A percentile compares a stretch with the other conserved stretches of the same genome.
phyloP scores from a whole-genome alignment of 2,113 vertebrate species.

The Mustela nigripes region DNA sequence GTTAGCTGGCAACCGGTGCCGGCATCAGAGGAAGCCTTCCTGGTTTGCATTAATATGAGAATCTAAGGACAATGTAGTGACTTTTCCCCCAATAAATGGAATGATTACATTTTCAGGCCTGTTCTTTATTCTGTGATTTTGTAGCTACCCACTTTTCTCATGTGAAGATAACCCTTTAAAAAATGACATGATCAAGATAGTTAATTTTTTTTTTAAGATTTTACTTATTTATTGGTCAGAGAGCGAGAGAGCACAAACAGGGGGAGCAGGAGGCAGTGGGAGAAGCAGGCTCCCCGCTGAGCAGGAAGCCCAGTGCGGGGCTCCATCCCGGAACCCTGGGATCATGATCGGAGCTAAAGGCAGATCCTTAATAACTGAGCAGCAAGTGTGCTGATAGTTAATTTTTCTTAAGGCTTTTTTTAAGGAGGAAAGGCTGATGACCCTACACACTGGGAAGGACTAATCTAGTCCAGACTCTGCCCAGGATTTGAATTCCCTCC shows the following conservation, averaged over 20 bases:
- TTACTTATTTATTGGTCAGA: background rate
- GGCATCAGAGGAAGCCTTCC: background rate
- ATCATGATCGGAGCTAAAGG: background rate
- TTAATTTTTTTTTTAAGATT: background rate
- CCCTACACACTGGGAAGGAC: background rate
- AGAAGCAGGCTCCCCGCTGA: background rate
- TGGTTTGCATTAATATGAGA: conserved; percentile 6
- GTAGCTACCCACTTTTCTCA: background rate
- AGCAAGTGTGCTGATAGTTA: background rate
- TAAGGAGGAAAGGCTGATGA: background rate
- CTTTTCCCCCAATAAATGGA: background rate
- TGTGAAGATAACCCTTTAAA: background rate
- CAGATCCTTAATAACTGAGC: background rate
- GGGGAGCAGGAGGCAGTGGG: background rate
- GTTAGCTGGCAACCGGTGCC: background rate
- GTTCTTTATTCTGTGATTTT: background rate
- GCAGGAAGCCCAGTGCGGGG: background rate
- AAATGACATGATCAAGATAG: background rate
- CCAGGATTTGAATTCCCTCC: background rate
- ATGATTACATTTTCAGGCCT: background rate
- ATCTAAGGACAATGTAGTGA: background rate
- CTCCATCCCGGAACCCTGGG: background rate
- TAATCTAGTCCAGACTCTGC: background rate
- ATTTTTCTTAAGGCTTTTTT: background rate
- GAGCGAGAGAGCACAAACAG: background rate